Base-by-base conservation (phyloP, 2,797 vertebrate species). In the Spondyliosoma cantharus region DNA sequence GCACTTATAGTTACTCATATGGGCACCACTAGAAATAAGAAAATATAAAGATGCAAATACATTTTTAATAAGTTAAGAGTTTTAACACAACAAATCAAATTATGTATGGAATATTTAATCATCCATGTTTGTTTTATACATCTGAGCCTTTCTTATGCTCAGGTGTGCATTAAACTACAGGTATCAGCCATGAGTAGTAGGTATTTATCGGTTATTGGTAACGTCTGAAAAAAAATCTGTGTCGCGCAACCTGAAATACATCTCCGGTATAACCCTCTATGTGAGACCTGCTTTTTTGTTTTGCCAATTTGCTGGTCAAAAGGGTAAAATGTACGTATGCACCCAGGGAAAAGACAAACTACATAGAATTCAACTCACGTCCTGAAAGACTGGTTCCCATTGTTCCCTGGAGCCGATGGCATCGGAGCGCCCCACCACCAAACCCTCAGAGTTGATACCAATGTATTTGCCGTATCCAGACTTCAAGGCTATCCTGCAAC, bases 341-440 rank as follows among this genome's bases (percentile, higher is more conserved):
- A 43, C 32, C 13, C 19, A 19, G 27, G 49, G 4, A 0, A 71
- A 15, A 16, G 3, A 73, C 29, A 50, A 68, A 59, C 4, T 25
- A 22, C 1, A 37, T 0, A 22, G 54, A 19, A 67, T 80, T 17
- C 25, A 32, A 93, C 97, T 97, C 91, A 98, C 97, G 1, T 97
- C 95, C 89, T 99, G 95, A 90, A 99, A 99, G 64, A 99, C 96
- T 0, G 97, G 96, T 76, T 99, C 98, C 97, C 97, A 99, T 25
- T 99, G 98, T 88, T 99, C 98, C 84, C 97, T 96, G 71, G 97
- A 91, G n/a, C 97, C 98, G 29, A 99, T 99, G n/a, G 97, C 98
- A 87, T 99, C 98, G 0, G 98, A 96, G 81, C 97, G 97, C 1
- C 97, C 98, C 71, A 99, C 90, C 62, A 99, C 96, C 77, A 98